These are phyloP conservation scores for Delphinapterus leucas DNA, from an alignment of 2,113 vertebrate genomes.

Conservation along the genomic window DNA sequence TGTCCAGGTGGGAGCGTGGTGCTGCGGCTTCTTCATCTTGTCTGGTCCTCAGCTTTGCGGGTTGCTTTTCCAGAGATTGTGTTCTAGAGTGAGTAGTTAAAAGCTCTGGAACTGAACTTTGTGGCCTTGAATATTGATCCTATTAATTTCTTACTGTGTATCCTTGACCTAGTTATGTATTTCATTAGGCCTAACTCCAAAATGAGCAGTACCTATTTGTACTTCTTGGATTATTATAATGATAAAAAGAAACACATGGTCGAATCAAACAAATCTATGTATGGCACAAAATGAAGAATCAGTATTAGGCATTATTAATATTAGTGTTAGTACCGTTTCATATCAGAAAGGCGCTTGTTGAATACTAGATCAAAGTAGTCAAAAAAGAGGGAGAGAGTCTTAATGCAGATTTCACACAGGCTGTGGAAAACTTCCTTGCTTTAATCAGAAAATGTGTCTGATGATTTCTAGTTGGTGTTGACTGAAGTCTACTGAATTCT, in stretches of 20 bases:
- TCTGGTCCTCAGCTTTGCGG: neutral
- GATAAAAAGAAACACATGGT: neutral
- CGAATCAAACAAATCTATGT: neutral
- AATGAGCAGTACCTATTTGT: neutral
- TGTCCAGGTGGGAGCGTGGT: too few species aligned
- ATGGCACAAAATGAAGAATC: neutral
- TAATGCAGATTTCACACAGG: neutral
- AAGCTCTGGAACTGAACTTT: neutral
- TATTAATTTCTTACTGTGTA: neutral
- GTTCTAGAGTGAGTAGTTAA: neutral
- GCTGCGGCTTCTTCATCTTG: neutral
- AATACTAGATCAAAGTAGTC: neutral
- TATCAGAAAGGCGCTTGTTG: neutral
- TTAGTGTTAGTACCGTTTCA: neutral
- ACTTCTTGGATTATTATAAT: neutral
- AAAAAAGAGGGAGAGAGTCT: neutral
- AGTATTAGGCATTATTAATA: neutral
- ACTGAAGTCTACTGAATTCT: neutral
- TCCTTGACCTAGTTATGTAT: neutral
- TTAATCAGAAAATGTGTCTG: neutral
- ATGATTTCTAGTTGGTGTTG: neutral
- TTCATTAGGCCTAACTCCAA: neutral
- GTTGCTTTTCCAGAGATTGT: neutral
- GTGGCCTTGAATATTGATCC: neutral
- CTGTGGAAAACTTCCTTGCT: neutral